Evolutionary conservation across 2,888 invertebrate species (phyloP), one percentile per base, ranked within the genome.

Genomic region (Eupelmus urozonus): DNA sequence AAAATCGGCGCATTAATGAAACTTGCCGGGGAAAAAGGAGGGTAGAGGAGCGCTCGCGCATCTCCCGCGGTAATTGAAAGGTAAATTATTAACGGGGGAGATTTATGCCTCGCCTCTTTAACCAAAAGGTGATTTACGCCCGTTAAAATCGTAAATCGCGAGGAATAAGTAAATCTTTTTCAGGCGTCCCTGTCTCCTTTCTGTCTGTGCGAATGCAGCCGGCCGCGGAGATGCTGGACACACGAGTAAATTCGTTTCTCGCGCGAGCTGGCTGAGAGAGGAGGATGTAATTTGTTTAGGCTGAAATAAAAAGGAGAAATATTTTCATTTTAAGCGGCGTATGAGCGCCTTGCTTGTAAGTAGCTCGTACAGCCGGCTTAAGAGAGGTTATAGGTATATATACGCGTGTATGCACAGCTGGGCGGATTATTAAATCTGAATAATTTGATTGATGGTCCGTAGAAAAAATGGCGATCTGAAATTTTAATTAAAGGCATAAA

Each of bases 131-230:
- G 80, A 80, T 80, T 80, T 80, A 80, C 80, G 75, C 49, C 62
- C 73, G 77, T 72, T 75, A 80, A 80, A 80, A 80, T 80, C 80
- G 77, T 80, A 80, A 80, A 80, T 80, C 80, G 80, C 77, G 62
- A 65, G 67, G 69, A 75, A 80, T 72, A 65, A 75, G 72, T 80
- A 80, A 75, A 80, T 80, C 80, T 74, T 67, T 74, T 70, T 63
- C 49, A 57, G 65, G 69, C 76, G 49, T 18, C 23, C 29, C 57
- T 40, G 11, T 29, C 73, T 34, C 57, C 1, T 57, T 60, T 62
- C 51, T 59, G 9, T 53, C 62, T 53, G n/a, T n/a, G n/a, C n/a
- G n/a, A n/a, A n/a, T n/a, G n/a, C n/a, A n/a, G n/a, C n/a, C n/a
- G n/a, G n/a, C n/a, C n/a, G n/a, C n/a, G n/a, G 29, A 11, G n/a